phyloP scores from a whole-genome alignment of 2,888 invertebrate genomes.

The Drosophila sordidula region DNA sequence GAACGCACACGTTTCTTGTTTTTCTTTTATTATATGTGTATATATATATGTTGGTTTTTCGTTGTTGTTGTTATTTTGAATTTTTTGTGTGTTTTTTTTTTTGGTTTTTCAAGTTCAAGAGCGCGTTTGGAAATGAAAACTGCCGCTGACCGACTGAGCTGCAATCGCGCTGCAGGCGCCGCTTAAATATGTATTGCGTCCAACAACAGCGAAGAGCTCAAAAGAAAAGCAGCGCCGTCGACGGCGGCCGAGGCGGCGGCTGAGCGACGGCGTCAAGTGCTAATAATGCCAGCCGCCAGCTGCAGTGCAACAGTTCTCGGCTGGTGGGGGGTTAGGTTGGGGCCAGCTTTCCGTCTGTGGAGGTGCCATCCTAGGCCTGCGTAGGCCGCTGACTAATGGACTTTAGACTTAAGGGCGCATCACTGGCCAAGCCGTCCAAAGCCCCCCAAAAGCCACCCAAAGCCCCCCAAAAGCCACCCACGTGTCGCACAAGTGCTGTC shows the following conservation, averaged over 20 bases:
- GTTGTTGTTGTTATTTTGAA: too few species aligned
- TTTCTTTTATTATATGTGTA: too few species aligned
- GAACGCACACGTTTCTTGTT: too few species aligned
- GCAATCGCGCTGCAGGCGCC: slow-evolving; percentile 53
- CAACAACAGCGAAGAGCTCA: slow-evolving; percentile 28
- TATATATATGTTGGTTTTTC: slow-evolving; percentile 2
- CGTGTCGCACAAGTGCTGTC: slow-evolving; percentile 7
- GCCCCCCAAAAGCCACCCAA: not conserved
- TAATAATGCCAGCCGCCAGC: slow-evolving; percentile 34
- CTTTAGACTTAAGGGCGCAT: slow-evolving; percentile 27
- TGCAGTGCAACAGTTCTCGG: slow-evolving; percentile 23
- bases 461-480: slow-evolving; percentile 3
- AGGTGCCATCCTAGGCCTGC: slow-evolving; percentile 28
- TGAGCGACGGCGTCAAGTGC: slow-evolving; percentile 27
- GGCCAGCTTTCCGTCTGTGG: not conserved
- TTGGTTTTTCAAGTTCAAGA: slow-evolving; percentile 60
- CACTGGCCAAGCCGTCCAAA: slow-evolving; percentile 8
- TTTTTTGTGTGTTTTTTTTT: slow-evolving; percentile 12
- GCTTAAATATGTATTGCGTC: slow-evolving; percentile 64
- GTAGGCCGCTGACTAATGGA: slow-evolving; percentile 62
- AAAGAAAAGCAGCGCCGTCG: slow-evolving; percentile 29
- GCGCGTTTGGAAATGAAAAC: slow-evolving; percentile 55
- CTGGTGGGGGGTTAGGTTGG: not conserved
- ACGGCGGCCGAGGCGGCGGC: slow-evolving; percentile 11
- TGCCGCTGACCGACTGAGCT: slow-evolving; percentile 74